Conservation (phyloP, 2,888 invertebrate species). For the Unio delphinus region DNA sequence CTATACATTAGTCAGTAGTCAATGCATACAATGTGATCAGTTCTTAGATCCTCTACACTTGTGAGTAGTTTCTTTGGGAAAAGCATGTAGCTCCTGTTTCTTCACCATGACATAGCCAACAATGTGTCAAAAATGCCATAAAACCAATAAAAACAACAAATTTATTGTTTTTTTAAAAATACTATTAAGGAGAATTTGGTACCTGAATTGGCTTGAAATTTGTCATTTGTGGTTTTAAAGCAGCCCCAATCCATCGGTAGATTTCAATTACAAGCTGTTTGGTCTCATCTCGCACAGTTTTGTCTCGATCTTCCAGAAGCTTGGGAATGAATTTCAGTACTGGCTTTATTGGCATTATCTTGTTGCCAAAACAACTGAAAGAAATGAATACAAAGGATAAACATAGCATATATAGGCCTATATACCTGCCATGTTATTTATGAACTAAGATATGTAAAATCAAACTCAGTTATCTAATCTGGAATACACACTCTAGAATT, state of each 20-base stretch:
- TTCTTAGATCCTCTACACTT: no score
- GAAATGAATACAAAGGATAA: conserved; percentile 7
- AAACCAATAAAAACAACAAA: no score
- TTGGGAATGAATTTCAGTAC: conserved; percentile 89
- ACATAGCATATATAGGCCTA: neutral
- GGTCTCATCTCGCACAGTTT: conserved; percentile 90
- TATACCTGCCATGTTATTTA: neutral
- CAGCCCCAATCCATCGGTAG: conserved; percentile 84
- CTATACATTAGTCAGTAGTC: no score
- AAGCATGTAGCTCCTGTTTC: no score
- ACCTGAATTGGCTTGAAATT: conserved; percentile 89
- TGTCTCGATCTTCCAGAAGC: conserved; percentile 92
- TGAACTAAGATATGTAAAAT: neutral
- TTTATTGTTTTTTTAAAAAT: no score
- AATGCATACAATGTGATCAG: no score
- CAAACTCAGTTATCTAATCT: no score
- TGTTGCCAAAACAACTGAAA: conserved; percentile 88
- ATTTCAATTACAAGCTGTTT: conserved; percentile 93
- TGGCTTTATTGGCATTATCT: conserved; percentile 87
- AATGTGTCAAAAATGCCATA: no score
- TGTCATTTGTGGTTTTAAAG: conserved; percentile 87
- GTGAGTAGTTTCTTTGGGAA: no score
- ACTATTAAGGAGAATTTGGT: conserved; percentile 1
- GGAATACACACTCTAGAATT: no score
- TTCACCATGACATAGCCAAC: no score